Conservation (phyloP, 2,888 invertebrate genomes). For the Cetonia aurata region DNA sequence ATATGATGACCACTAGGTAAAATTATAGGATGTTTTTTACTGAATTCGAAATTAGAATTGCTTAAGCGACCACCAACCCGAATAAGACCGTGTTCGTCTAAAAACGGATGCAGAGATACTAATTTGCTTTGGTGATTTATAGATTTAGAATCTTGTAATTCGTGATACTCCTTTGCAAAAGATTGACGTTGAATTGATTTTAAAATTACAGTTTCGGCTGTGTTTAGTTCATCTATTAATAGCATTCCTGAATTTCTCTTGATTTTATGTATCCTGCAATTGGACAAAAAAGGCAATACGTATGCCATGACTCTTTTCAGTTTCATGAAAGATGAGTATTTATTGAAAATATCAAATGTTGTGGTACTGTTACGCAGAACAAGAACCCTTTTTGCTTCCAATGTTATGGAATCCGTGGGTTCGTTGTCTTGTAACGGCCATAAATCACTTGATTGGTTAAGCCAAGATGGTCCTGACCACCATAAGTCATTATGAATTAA, state of each 20-base stretch:
- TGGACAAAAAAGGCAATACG: constrained; percentile 12
- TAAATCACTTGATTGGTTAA: neutral
- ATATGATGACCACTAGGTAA: constrained; percentile 43
- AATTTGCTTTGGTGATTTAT: constrained; percentile 12
- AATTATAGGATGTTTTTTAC: constrained; percentile 46
- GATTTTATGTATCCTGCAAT: neutral
- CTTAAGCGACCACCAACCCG: constrained; percentile 45
- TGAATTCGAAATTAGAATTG: constrained; percentile 36
- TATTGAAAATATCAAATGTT: constrained; percentile 21
- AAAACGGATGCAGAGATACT: constrained; percentile 46
- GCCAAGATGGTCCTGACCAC: neutral
- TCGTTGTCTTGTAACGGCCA: neutral
- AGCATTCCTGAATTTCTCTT: neutral
- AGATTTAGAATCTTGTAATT: constrained; percentile 9
- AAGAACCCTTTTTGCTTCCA: neutral
- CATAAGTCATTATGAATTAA: too few relatives aligned
- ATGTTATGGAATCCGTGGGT: neutral
- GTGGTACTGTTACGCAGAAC: neutral
- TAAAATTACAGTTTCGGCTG: neutral
- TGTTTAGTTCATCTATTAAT: constrained; percentile 16
- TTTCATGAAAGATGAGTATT: constrained; percentile 32
- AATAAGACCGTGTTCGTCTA: constrained; percentile 46
- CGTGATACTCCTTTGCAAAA: constrained; percentile 20
- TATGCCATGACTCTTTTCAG: constrained; percentile 28
- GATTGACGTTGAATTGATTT: constrained; percentile 5